These are phyloP conservation scores for Nothobranchius furzeri DNA, from an alignment of 2,113 vertebrate genomes.

Conservation along the genomic window DNA sequence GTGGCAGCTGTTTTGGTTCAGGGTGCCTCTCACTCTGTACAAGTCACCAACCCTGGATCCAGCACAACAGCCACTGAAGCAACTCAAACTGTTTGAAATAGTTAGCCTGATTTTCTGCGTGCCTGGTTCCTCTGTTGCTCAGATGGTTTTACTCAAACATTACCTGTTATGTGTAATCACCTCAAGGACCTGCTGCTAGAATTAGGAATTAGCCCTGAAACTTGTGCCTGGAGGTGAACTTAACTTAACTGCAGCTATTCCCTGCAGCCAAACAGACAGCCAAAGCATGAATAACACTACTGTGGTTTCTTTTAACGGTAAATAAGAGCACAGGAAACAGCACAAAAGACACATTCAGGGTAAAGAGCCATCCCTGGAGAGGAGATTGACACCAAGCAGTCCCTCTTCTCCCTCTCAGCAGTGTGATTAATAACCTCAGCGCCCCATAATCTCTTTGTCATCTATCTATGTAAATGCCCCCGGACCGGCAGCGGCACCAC, in stretches of 20 bases:
- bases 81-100: too few relatives aligned
- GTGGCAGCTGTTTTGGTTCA: too few relatives aligned
- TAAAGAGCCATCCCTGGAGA: slow-evolving; percentile 67
- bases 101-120: neutral
- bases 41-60: too few relatives aligned
- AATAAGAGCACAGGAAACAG: slow-evolving; percentile 50
- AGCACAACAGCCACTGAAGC: too few relatives aligned
- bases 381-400: slow-evolving; percentile 65
- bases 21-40: too few relatives aligned
- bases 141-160: neutral
- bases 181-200: neutral
- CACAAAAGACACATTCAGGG: slow-evolving; percentile 60
- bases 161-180: neutral
- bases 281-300: slow-evolving; percentile 26
- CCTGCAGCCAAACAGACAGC: slow-evolving; percentile 45
- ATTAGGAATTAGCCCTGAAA: slow-evolving; percentile 9
- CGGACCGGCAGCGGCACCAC: slow-evolving; percentile 67
- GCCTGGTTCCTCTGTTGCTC: neutral
- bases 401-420: slow-evolving; percentile 60
- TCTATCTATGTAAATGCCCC: slow-evolving; percentile 81
- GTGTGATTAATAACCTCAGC: slow-evolving; percentile 76
- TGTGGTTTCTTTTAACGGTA: slow-evolving; percentile 43
- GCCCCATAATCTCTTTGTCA: slow-evolving; percentile 80
- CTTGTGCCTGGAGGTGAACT: slow-evolving; percentile 19
- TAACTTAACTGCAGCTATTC: slow-evolving; percentile 15